Base-by-base conservation (phyloP, 2,888 invertebrate species). In the Cheilosia urbana region DNA sequence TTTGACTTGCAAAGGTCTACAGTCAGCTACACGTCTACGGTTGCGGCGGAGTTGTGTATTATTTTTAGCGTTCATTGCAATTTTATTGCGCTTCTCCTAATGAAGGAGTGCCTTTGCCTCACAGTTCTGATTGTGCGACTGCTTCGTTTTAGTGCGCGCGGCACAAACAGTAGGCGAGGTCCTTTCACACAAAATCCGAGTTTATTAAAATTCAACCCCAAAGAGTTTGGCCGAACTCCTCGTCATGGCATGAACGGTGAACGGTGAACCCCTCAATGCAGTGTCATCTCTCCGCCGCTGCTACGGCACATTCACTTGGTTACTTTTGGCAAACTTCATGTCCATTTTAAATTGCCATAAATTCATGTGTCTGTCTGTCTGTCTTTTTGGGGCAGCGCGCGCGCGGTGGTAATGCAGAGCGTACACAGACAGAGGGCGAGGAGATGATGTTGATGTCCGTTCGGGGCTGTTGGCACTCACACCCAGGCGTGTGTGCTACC, bases 291-390 rank as follows among this genome's bases (percentile, higher is more conserved):
- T 42, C 21, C 17, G 49, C 30, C 42, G 34, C 21, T 21, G 66
- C 51, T 15, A 21, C 4, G 34, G 47, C 37, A 66, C 78, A 83
- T 79, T 75, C 69, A 80, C 58, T 76, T 76, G 71, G 85, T 85
- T 85, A 81, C 77, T 81, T 85, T 85, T 81, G 85, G 85, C 85
- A 85, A 77, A 81, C 81, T 85, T 85, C 85, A 81, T 81, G 85
- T 85, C 76, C 76, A 85, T 81, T 85, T 85, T 85, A 85, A 85
- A 85, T 85, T 81, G 76, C 85, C 85, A 85, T 85, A 85, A 85
- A 87, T 87, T 87, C 77, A 87, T 87, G 77, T 87, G 87, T 87
- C 87, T 82, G 87, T 87, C 87, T 87, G 82, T 73, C 37, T 30
- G 30, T 30, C 77, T 63, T 77, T 58, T 65, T 45, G 57, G 37